These are phyloP conservation scores for Ageneiosus marmoratus DNA, from an alignment of 2,113 vertebrate species.

Conservation along the genomic window DNA sequence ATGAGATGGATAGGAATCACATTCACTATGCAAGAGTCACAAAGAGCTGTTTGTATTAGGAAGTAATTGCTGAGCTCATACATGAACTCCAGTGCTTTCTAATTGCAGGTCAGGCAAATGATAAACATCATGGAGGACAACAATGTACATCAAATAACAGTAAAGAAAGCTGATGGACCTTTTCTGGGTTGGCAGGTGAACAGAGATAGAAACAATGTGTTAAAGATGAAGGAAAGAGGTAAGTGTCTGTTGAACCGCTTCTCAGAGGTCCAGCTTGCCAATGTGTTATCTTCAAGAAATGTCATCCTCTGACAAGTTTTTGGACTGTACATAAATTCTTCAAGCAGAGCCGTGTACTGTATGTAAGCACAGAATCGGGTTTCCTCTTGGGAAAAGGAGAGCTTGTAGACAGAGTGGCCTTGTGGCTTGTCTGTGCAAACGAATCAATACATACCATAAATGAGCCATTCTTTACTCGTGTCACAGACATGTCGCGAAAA, in stretches of 20 bases:
- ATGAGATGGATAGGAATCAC: background rate
- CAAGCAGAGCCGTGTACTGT: conserved; percentile 26
- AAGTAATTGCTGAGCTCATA: background rate
- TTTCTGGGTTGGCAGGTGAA: background rate
- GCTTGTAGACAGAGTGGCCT: conserved; percentile 46
- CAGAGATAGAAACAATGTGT: conserved; percentile 26
- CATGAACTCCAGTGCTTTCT: background rate
- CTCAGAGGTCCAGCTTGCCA: conserved; percentile 23
- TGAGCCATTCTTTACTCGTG: background rate
- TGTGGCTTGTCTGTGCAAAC: background rate
- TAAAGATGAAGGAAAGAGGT: conserved; percentile 21
- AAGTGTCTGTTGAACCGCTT: conserved; percentile 29
- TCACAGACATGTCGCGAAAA: background rate
- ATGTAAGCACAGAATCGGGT: conserved; percentile 46
- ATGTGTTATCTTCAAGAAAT: background rate
- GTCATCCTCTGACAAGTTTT: background rate
- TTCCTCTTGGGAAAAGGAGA: conserved; percentile 43
- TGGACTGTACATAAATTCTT: background rate
- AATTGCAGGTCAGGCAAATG: background rate
- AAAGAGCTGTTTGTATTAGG: background rate
- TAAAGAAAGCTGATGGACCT: background rate
- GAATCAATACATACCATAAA: conserved; percentile 7
- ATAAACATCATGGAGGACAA: background rate
- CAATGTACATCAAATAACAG: background rate
- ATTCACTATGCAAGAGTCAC: conserved; percentile 4